Conservation (phyloP, 2,888 invertebrate species). For the Synergus itoensis region DNA sequence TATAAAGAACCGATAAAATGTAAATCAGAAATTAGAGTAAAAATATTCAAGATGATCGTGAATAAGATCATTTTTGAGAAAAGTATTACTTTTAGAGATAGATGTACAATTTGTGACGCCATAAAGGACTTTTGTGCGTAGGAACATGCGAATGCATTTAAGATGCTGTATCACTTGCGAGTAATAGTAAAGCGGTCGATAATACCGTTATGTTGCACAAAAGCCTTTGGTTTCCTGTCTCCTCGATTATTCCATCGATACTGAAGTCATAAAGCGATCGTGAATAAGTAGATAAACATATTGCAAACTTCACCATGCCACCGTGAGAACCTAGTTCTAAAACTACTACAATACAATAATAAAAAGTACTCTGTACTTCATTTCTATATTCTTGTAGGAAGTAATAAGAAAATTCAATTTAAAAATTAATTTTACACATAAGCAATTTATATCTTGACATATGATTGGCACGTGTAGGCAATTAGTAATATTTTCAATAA, state of each 20-base stretch:
- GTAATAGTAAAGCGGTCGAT: constrained; percentile 15
- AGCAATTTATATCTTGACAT: no score
- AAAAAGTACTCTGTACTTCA: background rate
- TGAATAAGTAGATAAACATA: constrained; percentile 20
- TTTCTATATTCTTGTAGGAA: background rate
- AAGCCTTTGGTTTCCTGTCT: constrained; percentile 26
- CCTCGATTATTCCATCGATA: constrained; percentile 31
- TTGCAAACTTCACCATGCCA: background rate
- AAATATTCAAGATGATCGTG: no score
- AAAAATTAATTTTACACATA: background rate
- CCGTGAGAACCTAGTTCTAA: background rate
- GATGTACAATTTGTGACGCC: background rate
- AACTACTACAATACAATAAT: background rate
- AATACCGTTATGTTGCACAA: constrained; percentile 32
- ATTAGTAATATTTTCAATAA: no score
- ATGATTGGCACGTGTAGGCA: no score
- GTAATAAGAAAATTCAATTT: background rate
- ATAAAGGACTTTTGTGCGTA: background rate
- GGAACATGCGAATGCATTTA: constrained; percentile 18
- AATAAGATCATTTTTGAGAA: background rate
- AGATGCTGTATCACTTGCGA: constrained; percentile 33
- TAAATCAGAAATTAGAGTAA: no score
- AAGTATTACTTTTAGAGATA: background rate
- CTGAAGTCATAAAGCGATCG: constrained; percentile 11
- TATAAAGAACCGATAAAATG: no score